phyloP scores from a whole-genome alignment of 1,140 invertebrate genomes.

The Dinoponera quadriceps region DNA sequence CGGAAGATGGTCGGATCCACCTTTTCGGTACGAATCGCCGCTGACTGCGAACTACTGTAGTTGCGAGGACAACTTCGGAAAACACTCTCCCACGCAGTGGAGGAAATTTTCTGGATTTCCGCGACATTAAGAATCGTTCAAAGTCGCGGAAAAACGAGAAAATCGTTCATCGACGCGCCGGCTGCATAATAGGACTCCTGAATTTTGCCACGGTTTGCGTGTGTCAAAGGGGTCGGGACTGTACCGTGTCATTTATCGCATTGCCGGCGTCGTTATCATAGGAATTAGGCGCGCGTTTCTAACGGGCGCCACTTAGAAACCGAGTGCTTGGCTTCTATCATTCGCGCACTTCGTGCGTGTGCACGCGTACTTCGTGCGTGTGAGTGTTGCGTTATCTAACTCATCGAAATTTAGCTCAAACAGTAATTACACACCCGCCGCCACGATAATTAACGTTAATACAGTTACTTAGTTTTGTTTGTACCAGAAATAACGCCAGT shows the following conservation, averaged over 20 bases:
- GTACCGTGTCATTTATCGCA: constrained; percentile 57
- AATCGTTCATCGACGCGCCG: constrained; percentile 18
- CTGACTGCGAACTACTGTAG: constrained; percentile 4
- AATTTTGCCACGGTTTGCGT: constrained; percentile 15
- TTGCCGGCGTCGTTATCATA: constrained; percentile 59
- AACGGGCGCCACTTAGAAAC: constrained; percentile 22
- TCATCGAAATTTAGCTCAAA: constrained; percentile 66
- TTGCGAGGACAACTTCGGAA: constrained; percentile 20
- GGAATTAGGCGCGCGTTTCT: constrained; percentile 40
- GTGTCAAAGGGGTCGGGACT: constrained; percentile 25
- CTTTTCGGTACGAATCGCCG: constrained; percentile 24
- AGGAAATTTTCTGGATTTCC: constrained; percentile 11
- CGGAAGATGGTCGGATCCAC: neutral
- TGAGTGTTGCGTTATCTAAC: constrained; percentile 57
- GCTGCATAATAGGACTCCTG: constrained; percentile 3
- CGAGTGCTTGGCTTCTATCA: constrained; percentile 33
- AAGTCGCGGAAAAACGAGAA: neutral
- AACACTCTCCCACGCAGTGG: neutral
- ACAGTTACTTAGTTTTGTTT: neutral
- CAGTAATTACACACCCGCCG: constrained; percentile 25
- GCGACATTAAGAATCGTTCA: constrained; percentile 20
- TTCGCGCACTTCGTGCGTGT: neutral
- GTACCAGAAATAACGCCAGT: constrained; percentile 9
- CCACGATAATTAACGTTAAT: constrained; percentile 46
- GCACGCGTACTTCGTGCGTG: neutral